Evolutionary conservation across 2,797 vertebrate species (phyloP).

Genomic region (Diglossa cyanea): DNA sequence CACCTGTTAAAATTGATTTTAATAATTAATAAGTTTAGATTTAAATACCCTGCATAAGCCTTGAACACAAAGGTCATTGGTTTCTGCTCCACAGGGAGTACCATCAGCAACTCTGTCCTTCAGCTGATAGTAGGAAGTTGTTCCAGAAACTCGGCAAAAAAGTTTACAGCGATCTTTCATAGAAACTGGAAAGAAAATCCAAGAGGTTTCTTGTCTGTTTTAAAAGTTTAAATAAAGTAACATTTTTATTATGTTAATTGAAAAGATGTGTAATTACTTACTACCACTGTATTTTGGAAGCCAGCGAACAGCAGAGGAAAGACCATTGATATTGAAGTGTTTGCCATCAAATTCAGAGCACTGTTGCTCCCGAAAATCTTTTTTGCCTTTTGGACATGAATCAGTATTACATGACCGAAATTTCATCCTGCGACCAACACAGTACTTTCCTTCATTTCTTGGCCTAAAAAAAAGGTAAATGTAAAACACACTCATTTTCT

Average conservation of each 20-base stretch:
- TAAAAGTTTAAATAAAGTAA: neutral
- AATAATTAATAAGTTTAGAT: slow-evolving; percentile 44
- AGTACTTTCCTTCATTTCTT: slow-evolving; percentile 91
- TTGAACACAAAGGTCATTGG: slow-evolving; percentile 96
- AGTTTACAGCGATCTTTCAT: slow-evolving; percentile 98
- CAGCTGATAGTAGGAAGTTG: slow-evolving; percentile 92
- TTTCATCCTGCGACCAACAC: slow-evolving; percentile 95
- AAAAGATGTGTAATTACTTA: slow-evolving; percentile 78
- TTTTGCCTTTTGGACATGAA: slow-evolving; percentile 87
- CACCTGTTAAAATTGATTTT: slow-evolving; percentile 2
- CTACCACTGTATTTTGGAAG: slow-evolving; percentile 96
- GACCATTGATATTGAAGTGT: slow-evolving; percentile 96
- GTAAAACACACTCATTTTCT: slow-evolving; percentile 8
- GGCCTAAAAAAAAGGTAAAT: slow-evolving; percentile 79
- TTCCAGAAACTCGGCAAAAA: slow-evolving; percentile 93
- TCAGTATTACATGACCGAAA: slow-evolving; percentile 96
- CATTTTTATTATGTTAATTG: neutral
- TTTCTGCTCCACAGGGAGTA: slow-evolving; percentile 91
- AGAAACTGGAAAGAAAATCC: slow-evolving; percentile 81
- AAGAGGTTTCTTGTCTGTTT: slow-evolving; percentile 44
- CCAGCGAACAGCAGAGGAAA: slow-evolving; percentile 91
- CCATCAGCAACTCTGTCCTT: slow-evolving; percentile 93
- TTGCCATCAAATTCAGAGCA: slow-evolving; percentile 94
- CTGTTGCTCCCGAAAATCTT: slow-evolving; percentile 93
- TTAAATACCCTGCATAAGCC: slow-evolving; percentile 92